phyloP scores from a whole-genome alignment of 2,888 invertebrate genomes.

The Diploptera punctata region DNA sequence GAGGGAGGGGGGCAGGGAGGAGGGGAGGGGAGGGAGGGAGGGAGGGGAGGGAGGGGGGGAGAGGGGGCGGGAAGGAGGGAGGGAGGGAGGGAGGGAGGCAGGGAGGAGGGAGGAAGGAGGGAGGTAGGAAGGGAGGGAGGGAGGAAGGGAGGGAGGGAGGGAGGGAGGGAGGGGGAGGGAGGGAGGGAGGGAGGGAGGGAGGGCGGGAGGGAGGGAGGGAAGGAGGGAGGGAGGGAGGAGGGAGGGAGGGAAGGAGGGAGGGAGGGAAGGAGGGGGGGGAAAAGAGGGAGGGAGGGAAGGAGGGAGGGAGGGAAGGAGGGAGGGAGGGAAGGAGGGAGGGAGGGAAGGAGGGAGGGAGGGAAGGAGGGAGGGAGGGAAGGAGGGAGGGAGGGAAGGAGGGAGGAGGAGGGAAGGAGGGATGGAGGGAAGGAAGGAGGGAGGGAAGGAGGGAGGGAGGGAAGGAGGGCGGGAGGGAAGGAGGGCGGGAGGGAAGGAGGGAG shows the following conservation, averaged over 20 bases:
- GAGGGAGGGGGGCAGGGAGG: background rate
- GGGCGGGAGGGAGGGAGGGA: too few species aligned
- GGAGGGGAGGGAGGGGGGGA: background rate
- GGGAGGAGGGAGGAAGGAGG: background rate
- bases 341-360: background rate
- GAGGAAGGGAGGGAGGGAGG: background rate
- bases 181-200: background rate
- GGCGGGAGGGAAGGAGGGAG: background rate
- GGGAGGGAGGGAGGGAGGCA: background rate
- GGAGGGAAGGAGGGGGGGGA: background rate
- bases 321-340: background rate
- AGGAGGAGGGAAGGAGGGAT: background rate
- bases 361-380: background rate
- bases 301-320: background rate
- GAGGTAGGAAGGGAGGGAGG: background rate
- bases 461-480: too few species aligned
- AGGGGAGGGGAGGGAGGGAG: background rate
- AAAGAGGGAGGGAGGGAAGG: background rate
- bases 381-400: background rate
- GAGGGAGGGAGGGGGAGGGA: background rate
- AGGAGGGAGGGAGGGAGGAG: background rate
- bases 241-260: background rate
- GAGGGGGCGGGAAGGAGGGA: background rate
- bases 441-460: too few species aligned
- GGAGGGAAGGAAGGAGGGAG: too few species aligned